Evolutionary conservation across 2,113 vertebrate genomes (phyloP).

Genomic region (Burhinus bistriatus): DNA sequence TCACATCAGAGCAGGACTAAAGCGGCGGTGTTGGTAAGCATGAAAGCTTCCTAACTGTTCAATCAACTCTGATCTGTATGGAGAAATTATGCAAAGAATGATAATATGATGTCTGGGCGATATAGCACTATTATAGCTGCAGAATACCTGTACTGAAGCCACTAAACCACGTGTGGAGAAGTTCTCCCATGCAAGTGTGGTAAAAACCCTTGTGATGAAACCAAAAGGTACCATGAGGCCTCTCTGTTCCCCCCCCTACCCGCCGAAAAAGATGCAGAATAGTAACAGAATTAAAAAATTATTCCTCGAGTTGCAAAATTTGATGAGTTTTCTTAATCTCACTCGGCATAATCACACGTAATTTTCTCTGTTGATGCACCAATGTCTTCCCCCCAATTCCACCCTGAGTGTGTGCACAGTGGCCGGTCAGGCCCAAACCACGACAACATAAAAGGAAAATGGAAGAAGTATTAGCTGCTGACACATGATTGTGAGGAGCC

Average conservation of each 20-base stretch:
- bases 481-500: not conserved
- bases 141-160: not conserved
- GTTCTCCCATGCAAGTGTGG: not conserved
- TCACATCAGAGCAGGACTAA: not conserved
- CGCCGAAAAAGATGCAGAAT: not conserved
- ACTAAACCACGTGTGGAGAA: not conserved
- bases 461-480: not conserved
- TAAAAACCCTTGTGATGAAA: not conserved
- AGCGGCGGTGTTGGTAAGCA: not conserved
- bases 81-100: not conserved
- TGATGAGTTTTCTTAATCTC: not conserved
- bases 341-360: not conserved
- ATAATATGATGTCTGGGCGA: not conserved
- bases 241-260: fast-evolving
- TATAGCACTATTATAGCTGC: fast-evolving
- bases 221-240: not conserved
- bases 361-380: not conserved
- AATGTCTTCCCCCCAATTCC: not conserved
- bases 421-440: too few species aligned
- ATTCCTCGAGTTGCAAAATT: not conserved
- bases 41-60: not conserved
- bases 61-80: not conserved
- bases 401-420: not conserved
- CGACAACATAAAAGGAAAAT: not conserved
- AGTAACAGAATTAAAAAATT: not conserved